These are phyloP conservation scores for Luehdorfia chinensis DNA, from an alignment of 1,140 invertebrate species.

Conservation along the genomic window DNA sequence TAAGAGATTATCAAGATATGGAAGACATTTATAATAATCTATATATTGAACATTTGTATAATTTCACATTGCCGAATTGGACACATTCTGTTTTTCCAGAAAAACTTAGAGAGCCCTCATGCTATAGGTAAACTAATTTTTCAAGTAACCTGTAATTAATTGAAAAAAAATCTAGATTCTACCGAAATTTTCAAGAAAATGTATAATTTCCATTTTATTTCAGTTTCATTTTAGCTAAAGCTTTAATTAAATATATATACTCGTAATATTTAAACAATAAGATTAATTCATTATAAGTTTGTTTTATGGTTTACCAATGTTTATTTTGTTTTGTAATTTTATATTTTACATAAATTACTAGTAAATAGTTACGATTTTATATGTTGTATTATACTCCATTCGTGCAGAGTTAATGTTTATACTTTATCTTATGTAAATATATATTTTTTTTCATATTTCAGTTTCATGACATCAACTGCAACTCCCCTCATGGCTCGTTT, in stretches of 20 bases:
- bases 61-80: slow-evolving; percentile 86
- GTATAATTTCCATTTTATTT: background rate
- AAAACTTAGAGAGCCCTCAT: slow-evolving; percentile 70
- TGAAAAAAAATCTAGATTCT: too few species aligned
- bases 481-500: slow-evolving; percentile 76
- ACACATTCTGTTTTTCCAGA: slow-evolving; percentile 78
- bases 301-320: too few species aligned
- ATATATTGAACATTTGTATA: slow-evolving; percentile 84
- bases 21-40: slow-evolving; percentile 83
- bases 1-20: slow-evolving; percentile 75
- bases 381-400: too few species aligned
- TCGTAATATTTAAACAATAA: too few species aligned
- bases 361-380: too few species aligned
- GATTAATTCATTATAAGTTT: too few species aligned
- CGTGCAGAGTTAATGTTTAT: too few species aligned
- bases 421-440: too few species aligned
- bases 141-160: too few species aligned
- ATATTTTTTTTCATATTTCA: too few species aligned
- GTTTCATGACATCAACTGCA: slow-evolving; percentile 73
- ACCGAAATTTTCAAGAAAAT: background rate
- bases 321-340: too few species aligned
- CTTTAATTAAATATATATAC: background rate
- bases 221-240: background rate
- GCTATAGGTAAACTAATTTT: slow-evolving; percentile 72
- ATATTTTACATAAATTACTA: too few species aligned